Evolutionary conservation across 1,140 invertebrate species (phyloP).

Genomic region (Atopsyche davidsoni): DNA sequence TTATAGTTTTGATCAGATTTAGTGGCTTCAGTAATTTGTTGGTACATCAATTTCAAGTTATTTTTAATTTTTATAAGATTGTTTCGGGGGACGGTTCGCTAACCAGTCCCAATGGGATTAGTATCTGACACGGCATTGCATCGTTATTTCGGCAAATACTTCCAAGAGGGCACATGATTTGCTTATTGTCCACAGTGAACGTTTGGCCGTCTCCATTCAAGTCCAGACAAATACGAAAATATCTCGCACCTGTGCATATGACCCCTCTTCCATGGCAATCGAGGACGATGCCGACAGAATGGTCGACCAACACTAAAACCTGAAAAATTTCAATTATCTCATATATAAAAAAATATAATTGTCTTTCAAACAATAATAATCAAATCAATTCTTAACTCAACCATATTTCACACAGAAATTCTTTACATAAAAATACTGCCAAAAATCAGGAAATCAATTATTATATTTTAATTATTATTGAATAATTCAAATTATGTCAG

Average conservation of each 20-base stretch:
- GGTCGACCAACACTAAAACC: background rate
- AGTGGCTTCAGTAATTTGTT: background rate
- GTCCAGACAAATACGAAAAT: constrained; percentile 46
- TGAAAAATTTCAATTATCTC: background rate
- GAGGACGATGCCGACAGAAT: constrained; percentile 27
- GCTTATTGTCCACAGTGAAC: constrained; percentile 37
- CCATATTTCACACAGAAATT: background rate
- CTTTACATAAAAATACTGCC: too few relatives aligned
- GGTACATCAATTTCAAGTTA: background rate
- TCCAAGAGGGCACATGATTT: constrained; percentile 36
- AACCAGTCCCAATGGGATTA: too few relatives aligned
- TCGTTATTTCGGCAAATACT: constrained; percentile 35
- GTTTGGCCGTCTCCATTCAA: constrained; percentile 37
- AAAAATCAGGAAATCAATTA: too few relatives aligned
- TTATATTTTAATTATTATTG: too few relatives aligned
- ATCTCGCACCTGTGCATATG: constrained; percentile 40
- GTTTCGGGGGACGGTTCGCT: constrained; percentile 25
- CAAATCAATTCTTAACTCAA: background rate
- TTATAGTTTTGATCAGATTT: too few relatives aligned
- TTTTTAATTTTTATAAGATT: background rate
- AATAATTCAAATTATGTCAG: too few relatives aligned
- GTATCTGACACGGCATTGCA: constrained; percentile 40
- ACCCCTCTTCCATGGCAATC: constrained; percentile 43
- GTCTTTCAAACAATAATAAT: background rate
- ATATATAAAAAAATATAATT: too few relatives aligned